Conservation (phyloP, 2,797 vertebrate species). For the Chromis chromis region DNA sequence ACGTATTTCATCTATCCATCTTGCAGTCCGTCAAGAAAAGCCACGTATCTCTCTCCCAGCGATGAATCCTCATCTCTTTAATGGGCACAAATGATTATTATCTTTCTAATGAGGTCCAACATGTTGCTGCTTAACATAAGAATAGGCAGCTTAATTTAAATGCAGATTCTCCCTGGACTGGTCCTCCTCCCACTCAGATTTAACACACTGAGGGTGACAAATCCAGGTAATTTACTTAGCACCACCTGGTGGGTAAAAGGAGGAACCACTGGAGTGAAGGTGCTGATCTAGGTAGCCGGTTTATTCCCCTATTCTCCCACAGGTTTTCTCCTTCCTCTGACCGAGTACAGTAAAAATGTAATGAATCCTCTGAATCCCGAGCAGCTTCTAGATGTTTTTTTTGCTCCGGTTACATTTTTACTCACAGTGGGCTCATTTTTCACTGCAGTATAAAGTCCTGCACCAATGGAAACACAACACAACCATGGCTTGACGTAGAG, state of each 20-base stretch:
- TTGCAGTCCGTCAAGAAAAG: conserved; percentile 17
- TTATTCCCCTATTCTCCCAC: too few species aligned
- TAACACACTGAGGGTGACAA: conserved; percentile 38
- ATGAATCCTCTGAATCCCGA: too few species aligned
- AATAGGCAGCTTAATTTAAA: conserved; percentile 75
- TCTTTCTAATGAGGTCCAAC: conserved; percentile 80
- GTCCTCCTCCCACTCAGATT: conserved; percentile 48
- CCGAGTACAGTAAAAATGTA: not conserved
- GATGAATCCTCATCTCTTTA: conserved; percentile 63
- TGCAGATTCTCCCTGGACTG: conserved; percentile 59
- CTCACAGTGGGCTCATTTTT: too few species aligned
- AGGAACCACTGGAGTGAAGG: conserved; percentile 17
- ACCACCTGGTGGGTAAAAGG: conserved; percentile 77
- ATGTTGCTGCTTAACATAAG: conserved; percentile 79
- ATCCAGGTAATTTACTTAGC: conserved; percentile 70
- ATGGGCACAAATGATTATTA: conserved; percentile 77
- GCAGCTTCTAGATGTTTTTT: too few species aligned
- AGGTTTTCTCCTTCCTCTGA: too few species aligned
- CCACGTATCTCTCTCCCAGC: conserved; percentile 29
- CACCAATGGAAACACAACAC: too few species aligned
- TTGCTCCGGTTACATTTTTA: too few species aligned
- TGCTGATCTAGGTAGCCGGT: not conserved
- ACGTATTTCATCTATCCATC: conserved; percentile 46
- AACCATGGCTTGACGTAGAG: too few species aligned
- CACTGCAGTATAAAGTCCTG: too few species aligned